Evolutionary conservation across 2,797 vertebrate genomes (phyloP), one percentile per base, ranked within the genome.

Genomic region (Acanthurus leucopareius): DNA sequence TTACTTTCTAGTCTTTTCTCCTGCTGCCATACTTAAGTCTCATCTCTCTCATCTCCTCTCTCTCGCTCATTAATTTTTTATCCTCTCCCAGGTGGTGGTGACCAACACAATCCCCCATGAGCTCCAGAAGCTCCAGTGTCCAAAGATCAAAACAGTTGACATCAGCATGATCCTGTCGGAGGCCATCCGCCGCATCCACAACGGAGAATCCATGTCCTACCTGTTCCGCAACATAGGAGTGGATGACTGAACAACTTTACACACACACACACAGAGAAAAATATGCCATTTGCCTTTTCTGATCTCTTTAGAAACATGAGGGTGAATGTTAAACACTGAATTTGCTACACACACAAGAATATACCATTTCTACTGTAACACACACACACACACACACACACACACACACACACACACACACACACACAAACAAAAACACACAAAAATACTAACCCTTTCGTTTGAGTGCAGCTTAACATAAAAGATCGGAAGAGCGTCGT

Each of bases 81-180:
- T 72, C 81, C 45, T 0, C 28, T 65, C 20, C 54, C 48, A 99
- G 98, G 97, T 99, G 86, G 97, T 99, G 42, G 97, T 98, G 87
- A 98, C 97, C 60, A 98, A 98, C 88, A 99, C 97, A 0, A 96
- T 99, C 62, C 97, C 97, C 59, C 97, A 98, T 0, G 97, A 98
- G 90, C 93, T 98, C 1, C 97, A 99, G 94, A 99, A 99, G 91
- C 95, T 98, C 52, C 97, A 98, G 93, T 99, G 97, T 89, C 96
- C 97, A 79, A 98, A 99, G 93, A 99, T 98, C 94, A 97, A 97
- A 93, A 99, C 97, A 0, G 97, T 98, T 91, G 97, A 99, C 48
- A 97, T 98, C 93, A 99, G 97, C 75, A 95, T 98, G 96, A 97
- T 99, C 75, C 95, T 98, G 28, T 97, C 97, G 0, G 97, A 99